Conservation (phyloP, 1,140 invertebrate species). For the Drosophila lowei region DNA sequence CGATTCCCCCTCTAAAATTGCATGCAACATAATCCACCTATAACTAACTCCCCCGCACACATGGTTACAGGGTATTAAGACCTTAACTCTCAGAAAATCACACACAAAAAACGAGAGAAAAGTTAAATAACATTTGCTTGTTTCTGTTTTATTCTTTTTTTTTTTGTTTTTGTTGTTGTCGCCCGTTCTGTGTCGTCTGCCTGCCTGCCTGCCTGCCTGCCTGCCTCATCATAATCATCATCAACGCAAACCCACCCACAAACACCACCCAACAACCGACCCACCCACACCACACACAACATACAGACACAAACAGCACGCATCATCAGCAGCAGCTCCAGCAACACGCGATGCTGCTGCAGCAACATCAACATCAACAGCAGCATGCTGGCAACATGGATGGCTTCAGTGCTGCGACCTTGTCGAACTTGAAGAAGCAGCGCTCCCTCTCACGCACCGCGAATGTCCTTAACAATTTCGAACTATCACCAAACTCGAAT, state of each 20-base stretch:
- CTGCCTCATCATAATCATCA: slow-evolving; percentile 35
- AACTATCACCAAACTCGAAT: slow-evolving; percentile 52
- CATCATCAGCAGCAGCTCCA: slow-evolving; percentile 60
- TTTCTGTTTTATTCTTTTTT: slow-evolving; percentile 61
- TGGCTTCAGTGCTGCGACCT: slow-evolving; percentile 84
- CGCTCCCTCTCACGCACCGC: slow-evolving; percentile 90
- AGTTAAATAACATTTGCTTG: slow-evolving; percentile 76
- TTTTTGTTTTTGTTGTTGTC: slow-evolving; percentile 41
- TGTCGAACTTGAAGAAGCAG: slow-evolving; percentile 95
- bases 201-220: slow-evolving; percentile 53
- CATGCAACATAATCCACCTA: slow-evolving; percentile 22
- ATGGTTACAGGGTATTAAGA: slow-evolving; percentile 38
- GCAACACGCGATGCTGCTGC: slow-evolving; percentile 66
- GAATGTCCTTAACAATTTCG: slow-evolving; percentile 83
- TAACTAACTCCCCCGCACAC: slow-evolving; percentile 5
- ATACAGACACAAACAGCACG: slow-evolving; percentile 75
- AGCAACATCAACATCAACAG: slow-evolving; percentile 67
- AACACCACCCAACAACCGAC: slow-evolving; percentile 11
- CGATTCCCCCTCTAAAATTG: not conserved
- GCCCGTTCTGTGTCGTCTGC: slow-evolving; percentile 58
- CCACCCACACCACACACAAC: slow-evolving; percentile 19
- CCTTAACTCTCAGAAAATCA: slow-evolving; percentile 15
- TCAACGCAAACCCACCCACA: slow-evolving; percentile 22
- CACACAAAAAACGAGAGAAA: slow-evolving; percentile 14
- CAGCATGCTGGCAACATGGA: slow-evolving; percentile 69